Percentiles rank a stretch among this genome's conserved stretches.
Evolutionary conservation across 1,140 invertebrate genomes (phyloP).

Genomic region (Carposina sasakii): DNA sequence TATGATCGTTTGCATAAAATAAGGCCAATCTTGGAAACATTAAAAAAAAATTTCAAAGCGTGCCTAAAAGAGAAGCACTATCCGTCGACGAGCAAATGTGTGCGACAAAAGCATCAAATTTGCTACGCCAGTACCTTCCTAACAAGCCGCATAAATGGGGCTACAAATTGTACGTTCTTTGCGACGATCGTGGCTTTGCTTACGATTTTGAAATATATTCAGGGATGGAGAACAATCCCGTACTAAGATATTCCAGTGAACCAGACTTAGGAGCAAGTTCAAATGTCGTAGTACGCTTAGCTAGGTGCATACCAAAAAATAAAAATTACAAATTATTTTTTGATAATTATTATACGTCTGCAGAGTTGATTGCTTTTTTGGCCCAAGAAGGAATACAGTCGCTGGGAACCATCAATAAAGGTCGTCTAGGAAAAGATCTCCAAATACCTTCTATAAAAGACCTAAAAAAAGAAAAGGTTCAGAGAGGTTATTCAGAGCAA

Average conservation of each 20-base stretch:
- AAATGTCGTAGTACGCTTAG: conserved; percentile 27
- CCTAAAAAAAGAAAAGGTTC: conserved; percentile 19
- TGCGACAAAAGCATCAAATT: conserved; percentile 29
- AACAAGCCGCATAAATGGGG: conserved; percentile 45
- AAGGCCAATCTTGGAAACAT: conserved; percentile 21
- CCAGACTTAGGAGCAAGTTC: conserved; percentile 28
- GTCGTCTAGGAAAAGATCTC: conserved; percentile 17
- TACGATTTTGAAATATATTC: conserved; percentile 40
- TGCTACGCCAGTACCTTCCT: conserved; percentile 37
- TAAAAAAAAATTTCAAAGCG: conserved; percentile 21
- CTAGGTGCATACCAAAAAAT: conserved; percentile 14
- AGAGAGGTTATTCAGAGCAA: conserved; percentile 23
- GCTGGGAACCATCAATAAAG: conserved; percentile 22
- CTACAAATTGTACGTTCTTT: conserved; percentile 38
- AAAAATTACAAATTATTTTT: conserved; percentile 12
- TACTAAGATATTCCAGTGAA: conserved; percentile 13
- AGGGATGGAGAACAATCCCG: conserved; percentile 22
- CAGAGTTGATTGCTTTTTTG: conserved; percentile 19
- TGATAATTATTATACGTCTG: conserved; percentile 22
- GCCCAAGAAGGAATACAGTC: conserved; percentile 22
- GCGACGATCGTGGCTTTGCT: conserved; percentile 24
- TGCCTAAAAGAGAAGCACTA: conserved; percentile 21
- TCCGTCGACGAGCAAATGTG: conserved; percentile 41
- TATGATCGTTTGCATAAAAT: conserved; percentile 29
- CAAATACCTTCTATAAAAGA: conserved; percentile 22